Base-by-base conservation (phyloP, 2,113 vertebrate genomes). In the Balaeniceps rex region DNA sequence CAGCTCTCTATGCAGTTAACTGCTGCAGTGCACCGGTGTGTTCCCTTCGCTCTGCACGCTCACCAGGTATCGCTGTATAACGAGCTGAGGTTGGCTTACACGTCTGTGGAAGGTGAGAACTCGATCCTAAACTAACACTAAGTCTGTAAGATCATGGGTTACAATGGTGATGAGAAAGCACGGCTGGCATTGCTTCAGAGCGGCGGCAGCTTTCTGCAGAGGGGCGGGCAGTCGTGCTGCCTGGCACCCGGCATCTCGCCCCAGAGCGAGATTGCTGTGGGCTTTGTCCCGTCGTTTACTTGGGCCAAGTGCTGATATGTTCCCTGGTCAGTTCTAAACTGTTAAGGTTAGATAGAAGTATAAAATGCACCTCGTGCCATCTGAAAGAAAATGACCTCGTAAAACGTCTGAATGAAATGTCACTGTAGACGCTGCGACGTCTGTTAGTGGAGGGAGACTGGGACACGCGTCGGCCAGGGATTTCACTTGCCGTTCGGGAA, bases 361-460 rank as follows among this genome's bases (percentile, higher is more conserved):
- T 31, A 34, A 88, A 18, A 65, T 14, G 29, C 28, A 16, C 40
- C 40, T 82, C 4, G 2, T 52, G 55, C 33, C 44, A 12, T 51
- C n/a, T 42, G 46, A 29, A 19, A 8, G 25, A 55, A 40, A 34
- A 49, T 17, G 18, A 29, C 24, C 51, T 42, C 15, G 24, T 58
- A 17, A n/a, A 76, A 14, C 24, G 11, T 6, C 13, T 33, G 63
- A 47, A 18, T 63, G 66, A 28, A 65, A 31, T 10, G 6, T 49
- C 18, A 2, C 29, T 8, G 0, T 7, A 18, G 55, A 1, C 0
- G 2, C 33, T 7, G 2, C 1, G 13, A 2, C 0, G 2, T 3
- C 69, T 12, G 26, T 8, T 24, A 6, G 54, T 1, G 26, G 34
- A 3, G 19, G 1, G 40, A 22, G 64, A 4, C 42, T 0, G 1